These are phyloP conservation scores for Dendrolimus punctatus DNA, from an alignment of 1,140 invertebrate species.

Conservation along the genomic window DNA sequence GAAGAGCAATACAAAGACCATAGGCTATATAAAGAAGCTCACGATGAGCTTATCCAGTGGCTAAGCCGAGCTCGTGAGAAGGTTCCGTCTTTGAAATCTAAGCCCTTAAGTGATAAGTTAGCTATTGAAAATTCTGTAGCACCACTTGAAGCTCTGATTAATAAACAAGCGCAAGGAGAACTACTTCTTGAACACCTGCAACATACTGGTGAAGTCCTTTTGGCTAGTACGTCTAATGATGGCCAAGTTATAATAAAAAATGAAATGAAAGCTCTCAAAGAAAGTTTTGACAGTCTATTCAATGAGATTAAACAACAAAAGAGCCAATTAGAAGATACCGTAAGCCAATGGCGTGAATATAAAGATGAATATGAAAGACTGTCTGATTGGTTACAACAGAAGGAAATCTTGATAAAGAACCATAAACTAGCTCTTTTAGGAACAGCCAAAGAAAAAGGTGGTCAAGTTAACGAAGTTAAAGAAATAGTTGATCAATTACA, in stretches of 20 bases:
- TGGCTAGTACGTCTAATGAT: constrained; percentile 83
- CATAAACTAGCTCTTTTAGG: constrained; percentile 89
- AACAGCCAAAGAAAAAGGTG: constrained; percentile 87
- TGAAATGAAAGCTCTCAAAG: constrained; percentile 86
- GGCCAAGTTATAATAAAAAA: constrained; percentile 87
- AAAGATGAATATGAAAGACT: constrained; percentile 94
- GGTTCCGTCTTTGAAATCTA: constrained; percentile 88
- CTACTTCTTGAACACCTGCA: constrained; percentile 88
- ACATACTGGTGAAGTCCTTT: constrained; percentile 88
- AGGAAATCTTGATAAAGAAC: constrained; percentile 92
- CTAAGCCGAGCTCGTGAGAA: constrained; percentile 89
- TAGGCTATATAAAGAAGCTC: constrained; percentile 89
- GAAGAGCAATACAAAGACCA: constrained; percentile 92
- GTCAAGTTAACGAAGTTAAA: constrained; percentile 85
- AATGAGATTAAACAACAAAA: constrained; percentile 90
- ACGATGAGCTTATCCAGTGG: constrained; percentile 90
- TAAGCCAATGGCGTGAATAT: constrained; percentile 90
- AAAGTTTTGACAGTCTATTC: constrained; percentile 89
- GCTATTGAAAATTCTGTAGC: constrained; percentile 90
- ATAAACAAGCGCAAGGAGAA: constrained; percentile 93
- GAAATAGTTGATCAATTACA: constrained; percentile 83
- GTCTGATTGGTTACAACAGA: constrained; percentile 95
- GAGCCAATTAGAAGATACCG: constrained; percentile 85
- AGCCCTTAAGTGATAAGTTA: constrained; percentile 87
- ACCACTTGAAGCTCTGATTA: constrained; percentile 88